A percentile compares a stretch with the other conserved stretches of the same genome.
Evolutionary conservation across 2,113 vertebrate species (phyloP).

Genomic region (Archocentrus centrarchus): DNA sequence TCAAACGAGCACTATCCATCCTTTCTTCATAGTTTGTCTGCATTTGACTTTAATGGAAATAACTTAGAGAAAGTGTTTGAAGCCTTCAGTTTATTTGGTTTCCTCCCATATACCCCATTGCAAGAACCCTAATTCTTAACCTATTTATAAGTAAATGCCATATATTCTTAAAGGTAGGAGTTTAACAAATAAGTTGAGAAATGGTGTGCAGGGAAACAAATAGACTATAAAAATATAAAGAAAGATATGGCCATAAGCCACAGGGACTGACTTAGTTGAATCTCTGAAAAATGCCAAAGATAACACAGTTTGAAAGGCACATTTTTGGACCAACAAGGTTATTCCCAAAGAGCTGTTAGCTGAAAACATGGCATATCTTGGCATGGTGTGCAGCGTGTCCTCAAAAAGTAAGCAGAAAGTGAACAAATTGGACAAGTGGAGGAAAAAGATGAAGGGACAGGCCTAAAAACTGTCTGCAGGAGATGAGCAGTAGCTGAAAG

Average conservation of each 20-base stretch:
- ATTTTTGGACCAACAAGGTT: too few relatives aligned
- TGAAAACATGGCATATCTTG: too few relatives aligned
- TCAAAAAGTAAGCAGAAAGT: too few relatives aligned
- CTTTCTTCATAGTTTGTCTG: conserved; percentile 43
- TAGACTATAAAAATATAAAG: conserved; percentile 40
- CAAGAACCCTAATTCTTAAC: conserved; percentile 50
- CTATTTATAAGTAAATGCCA: conserved; percentile 68
- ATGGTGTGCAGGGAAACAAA: conserved; percentile 46
- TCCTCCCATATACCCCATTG: background rate
- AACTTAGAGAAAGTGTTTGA: conserved; percentile 10
- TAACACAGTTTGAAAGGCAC: too few relatives aligned
- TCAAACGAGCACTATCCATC: conserved; percentile 41
- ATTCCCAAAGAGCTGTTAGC: too few relatives aligned
- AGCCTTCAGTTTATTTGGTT: conserved; percentile 30
- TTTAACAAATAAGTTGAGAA: conserved; percentile 58
- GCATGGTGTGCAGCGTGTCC: too few relatives aligned
- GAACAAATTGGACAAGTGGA: too few relatives aligned
- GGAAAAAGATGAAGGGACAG: too few relatives aligned
- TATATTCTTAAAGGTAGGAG: conserved; percentile 50
- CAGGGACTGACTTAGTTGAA: background rate
- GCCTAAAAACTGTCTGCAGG: too few relatives aligned
- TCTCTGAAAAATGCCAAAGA: too few relatives aligned
- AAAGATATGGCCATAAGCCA: conserved; percentile 4
- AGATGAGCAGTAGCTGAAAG: too few relatives aligned
- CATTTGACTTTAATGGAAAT: conserved; percentile 49